These are phyloP conservation scores for Melanerpes aurifrons DNA, from an alignment of 2,113 vertebrate genomes.

Conservation along the genomic window DNA sequence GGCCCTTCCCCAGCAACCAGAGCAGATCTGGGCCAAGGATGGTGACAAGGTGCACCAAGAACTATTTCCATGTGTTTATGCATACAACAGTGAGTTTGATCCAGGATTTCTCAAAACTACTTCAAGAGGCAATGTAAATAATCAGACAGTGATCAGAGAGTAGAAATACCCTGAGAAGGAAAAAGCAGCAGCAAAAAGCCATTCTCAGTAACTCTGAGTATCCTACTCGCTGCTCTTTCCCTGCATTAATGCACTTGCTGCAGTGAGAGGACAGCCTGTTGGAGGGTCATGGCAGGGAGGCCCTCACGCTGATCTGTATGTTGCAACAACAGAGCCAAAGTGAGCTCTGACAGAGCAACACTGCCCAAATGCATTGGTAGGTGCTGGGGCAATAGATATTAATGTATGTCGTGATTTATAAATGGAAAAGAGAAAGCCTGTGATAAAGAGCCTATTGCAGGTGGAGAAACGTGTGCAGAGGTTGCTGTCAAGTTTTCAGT, in stretches of 20 bases:
- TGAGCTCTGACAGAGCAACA: background rate
- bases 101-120: background rate
- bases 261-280: fast-evolving
- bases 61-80: fast-evolving
- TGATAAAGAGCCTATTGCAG: background rate
- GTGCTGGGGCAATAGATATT: background rate
- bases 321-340: background rate
- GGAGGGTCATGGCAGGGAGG: too few relatives aligned
- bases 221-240: background rate
- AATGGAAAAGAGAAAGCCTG: background rate
- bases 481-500: background rate
- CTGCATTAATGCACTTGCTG: background rate
- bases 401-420: background rate
- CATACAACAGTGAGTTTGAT: background rate
- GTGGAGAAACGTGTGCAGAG: background rate
- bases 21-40: background rate
- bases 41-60: background rate
- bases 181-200: background rate
- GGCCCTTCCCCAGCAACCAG: fast-evolving
- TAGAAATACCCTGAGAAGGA: background rate
- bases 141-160: background rate
- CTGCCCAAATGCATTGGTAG: background rate
- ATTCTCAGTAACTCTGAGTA: background rate
- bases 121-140: background rate
- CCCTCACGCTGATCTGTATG: background rate